Evolutionary conservation across 2,888 invertebrate species (phyloP), one percentile per base, ranked within the genome.

Genomic region (Dolomedes plantarius): DNA sequence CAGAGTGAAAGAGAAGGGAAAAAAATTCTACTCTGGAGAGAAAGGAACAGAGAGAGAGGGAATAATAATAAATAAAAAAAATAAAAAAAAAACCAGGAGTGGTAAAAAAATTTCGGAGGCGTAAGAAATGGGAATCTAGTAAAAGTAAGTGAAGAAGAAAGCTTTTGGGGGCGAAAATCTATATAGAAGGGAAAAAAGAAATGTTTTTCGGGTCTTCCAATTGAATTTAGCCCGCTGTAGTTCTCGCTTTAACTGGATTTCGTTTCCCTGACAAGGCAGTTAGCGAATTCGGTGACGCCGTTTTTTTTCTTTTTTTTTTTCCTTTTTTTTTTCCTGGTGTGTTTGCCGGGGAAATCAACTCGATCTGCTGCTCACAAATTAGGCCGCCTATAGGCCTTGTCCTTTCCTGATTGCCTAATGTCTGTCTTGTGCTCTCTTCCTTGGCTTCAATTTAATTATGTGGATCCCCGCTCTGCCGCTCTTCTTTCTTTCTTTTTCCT

Each of bases 351-450:
- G 69, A 36, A 68, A 77, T 69, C 77, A 75, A 75, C 69, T 31
- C 68, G 68, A 65, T 64, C 69, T 62, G 68, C 71, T 39, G 39
- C 83, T 85, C 77, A 72, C 77, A 85, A 85, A 85, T 85, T 85
- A 85, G 83, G 83, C 72, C 83, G 77, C 83, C 83, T 85, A 85
- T 77, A 85, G 77, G 83, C 83, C 77, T 78, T 85, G 83, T 85
- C 83, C 64, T 56, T 81, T 68, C 56, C 65, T 68, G 62, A 68
- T 74, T 69, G 74, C 73, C 77, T 85, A 76, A 85, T 85, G 83
- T 78, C 73, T 50, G 73, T 77, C 77, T 72, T 50, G 67, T 23
- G 36, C 75, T 36, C 69, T 69, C 31, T 36, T 50, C n/a, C 68
- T 56, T 65, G 31, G 9, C 36, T 72, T 56, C 77, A 68, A 85